Evolutionary conservation across 2,797 vertebrate species (phyloP).

Genomic region (Anableps anableps): DNA sequence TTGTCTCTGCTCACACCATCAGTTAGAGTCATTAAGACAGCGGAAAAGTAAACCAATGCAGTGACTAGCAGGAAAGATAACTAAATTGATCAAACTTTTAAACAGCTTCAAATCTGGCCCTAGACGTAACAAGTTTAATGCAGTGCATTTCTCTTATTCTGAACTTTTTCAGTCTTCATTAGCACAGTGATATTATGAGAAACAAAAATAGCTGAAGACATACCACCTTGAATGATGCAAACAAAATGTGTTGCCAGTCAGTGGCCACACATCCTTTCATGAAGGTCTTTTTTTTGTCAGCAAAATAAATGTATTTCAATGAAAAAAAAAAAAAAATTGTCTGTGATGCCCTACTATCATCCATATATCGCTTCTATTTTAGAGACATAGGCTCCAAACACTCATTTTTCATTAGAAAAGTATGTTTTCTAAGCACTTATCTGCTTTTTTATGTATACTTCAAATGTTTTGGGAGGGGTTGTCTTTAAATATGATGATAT

Average conservation of each 20-base stretch:
- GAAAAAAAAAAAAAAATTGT: neutral
- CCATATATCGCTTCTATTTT: neutral
- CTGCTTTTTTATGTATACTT: neutral
- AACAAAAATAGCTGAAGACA: neutral
- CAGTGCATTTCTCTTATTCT: neutral
- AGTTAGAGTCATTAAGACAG: conserved; percentile 43
- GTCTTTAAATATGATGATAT: neutral
- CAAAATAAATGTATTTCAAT: neutral
- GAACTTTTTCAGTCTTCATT: neutral
- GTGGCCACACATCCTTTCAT: neutral
- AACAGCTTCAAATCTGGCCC: neutral
- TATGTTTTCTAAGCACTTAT: neutral
- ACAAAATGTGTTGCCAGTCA: neutral
- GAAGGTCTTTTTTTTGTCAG: neutral
- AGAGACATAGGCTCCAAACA: neutral
- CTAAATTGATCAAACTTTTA: conserved; percentile 8
- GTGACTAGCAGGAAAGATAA: conserved; percentile 25
- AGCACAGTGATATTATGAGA: neutral
- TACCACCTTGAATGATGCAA: neutral
- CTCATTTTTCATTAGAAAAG: neutral
- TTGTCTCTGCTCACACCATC: conserved; percentile 49
- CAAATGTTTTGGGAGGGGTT: too few relatives aligned
- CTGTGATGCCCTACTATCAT: neutral
- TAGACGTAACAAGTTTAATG: neutral
- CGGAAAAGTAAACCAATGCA: conserved; percentile 33